Base-by-base conservation (phyloP, 2,888 invertebrate species). In the Saturnia pavonia region DNA sequence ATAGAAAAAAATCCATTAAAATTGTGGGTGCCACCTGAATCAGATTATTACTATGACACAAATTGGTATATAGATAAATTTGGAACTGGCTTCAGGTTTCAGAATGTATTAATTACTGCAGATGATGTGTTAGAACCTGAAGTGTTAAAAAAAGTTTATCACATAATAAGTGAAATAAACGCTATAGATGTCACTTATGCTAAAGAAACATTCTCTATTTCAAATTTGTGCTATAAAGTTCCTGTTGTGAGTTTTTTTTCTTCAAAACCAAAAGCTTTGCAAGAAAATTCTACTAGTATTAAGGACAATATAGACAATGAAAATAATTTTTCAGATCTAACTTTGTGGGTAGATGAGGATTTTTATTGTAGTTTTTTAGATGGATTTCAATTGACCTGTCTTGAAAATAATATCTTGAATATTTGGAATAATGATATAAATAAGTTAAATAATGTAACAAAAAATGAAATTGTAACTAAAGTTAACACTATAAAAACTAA, bases 1-100 rank as follows among this genome's bases (percentile, higher is more conserved):
- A 95, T 96, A 84, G 97, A 97, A 88, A 96, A 96, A 82, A 96
- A 96, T 88, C 97, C 97, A 0, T 88, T 97, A 80, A 96, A 96
- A 80, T 88, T 97, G 76, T 97, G 97, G 97, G 96, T 97, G 34
- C 96, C 97, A 16, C 95, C 95, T 63, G 94, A 96, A 63, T 96
- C 96, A 0, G 95, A 96, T 73, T 97, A 96, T 83, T 94, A 95
- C 60, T 85, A 88, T 75, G 96, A 97, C 77, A 96, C 97, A 7
- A 95, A 96, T 79, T 97, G 97, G 96, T 94, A 96, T 72, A 95
- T 96, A 83, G 88, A 94, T 25, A 95, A 95, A 73, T 96, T 96
- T 85, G 95, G 95, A 72, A 95, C 94, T 69, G 96, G 95, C 14
- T 94, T 95, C 80, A 93, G 96, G 74, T 84, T 95, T 19, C 95